These are phyloP conservation scores for Anguilla rostrata DNA, from an alignment of 2,113 vertebrate species.

Conservation along the genomic window DNA sequence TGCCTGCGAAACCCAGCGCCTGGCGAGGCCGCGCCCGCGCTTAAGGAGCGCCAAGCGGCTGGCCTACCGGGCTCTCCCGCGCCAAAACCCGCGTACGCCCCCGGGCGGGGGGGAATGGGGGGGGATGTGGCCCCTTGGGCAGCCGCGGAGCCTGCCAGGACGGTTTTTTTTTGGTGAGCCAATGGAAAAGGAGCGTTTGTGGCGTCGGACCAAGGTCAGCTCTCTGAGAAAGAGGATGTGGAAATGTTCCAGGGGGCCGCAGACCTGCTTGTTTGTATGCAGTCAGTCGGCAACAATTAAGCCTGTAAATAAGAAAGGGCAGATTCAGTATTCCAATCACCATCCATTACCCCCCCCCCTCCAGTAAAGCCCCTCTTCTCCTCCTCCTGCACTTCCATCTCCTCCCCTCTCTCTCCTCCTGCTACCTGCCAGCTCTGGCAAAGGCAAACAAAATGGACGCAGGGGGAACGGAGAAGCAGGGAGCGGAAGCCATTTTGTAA, in stretches of 20 bases:
- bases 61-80: not conserved
- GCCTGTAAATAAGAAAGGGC: slow-evolving; percentile 60
- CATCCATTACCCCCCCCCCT: slow-evolving; percentile 33
- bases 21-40: slow-evolving; percentile 53
- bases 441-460: slow-evolving; percentile 74
- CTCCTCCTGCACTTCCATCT: slow-evolving; percentile 41
- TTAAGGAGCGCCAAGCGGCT: slow-evolving; percentile 23
- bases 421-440: slow-evolving; percentile 73
- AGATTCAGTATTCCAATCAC: slow-evolving; percentile 57
- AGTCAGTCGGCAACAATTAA: slow-evolving; percentile 73
- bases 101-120: not conserved
- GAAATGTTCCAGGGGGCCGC: slow-evolving; percentile 62
- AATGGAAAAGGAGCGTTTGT: slow-evolving; percentile 73
- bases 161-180: slow-evolving; percentile 49
- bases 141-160: slow-evolving; percentile 56
- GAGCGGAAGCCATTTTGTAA: slow-evolving; percentile 76
- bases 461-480: slow-evolving; percentile 53
- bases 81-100: not conserved
- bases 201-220: slow-evolving; percentile 74
- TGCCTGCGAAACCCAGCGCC: slow-evolving; percentile 64
- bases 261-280: slow-evolving; percentile 66
- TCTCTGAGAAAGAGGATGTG: slow-evolving; percentile 65
- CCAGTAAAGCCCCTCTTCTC: slow-evolving; percentile 9
- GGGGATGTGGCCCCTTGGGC: too few relatives aligned
- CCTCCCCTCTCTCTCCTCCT: slow-evolving; percentile 55